Percentiles rank a stretch among this genome's conserved stretches.
phyloP scores from a whole-genome alignment of 2,797 vertebrate species.

The Centropyge bicolor region DNA sequence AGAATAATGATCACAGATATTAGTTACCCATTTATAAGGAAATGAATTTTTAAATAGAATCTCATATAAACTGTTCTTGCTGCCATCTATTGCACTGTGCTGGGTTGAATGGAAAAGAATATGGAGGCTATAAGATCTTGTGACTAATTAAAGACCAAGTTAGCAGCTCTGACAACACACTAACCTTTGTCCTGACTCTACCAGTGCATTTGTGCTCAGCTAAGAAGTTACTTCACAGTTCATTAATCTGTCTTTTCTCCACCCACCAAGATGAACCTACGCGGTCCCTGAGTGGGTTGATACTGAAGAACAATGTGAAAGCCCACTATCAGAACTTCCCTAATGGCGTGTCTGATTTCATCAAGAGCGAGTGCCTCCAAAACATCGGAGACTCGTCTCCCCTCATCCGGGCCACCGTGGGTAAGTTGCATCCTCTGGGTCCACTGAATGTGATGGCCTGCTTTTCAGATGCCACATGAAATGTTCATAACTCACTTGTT shows the following conservation, averaged over 20 bases:
- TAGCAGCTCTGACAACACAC: not conserved
- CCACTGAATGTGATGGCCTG: not conserved
- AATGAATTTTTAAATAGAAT: not conserved
- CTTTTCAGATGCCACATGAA: not conserved
- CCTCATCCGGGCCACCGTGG: conserved; percentile 97
- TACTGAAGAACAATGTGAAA: conserved; percentile 99
- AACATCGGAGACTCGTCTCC: conserved; percentile 97
- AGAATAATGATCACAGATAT: not conserved
- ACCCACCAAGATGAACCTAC: conserved; percentile 92
- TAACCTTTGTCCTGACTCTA: not conserved
- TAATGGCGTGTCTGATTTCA: conserved; percentile 96
- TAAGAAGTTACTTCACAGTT: not conserved
- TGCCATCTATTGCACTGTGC: not conserved
- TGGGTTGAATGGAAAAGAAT: not conserved
- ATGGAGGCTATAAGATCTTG: not conserved
- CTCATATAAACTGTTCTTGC: not conserved
- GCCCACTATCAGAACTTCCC: conserved; percentile 99
- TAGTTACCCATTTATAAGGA: not conserved
- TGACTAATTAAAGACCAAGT: not conserved
- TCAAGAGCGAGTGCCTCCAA: conserved; percentile 97
- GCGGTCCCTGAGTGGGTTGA: conserved; percentile 96
- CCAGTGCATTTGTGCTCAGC: not conserved
- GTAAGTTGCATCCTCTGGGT: conserved; percentile 83
- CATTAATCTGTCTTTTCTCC: conserved; percentile 35
- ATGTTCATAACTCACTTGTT: not conserved